Evolutionary conservation across 2,797 vertebrate species (phyloP), one percentile per base, ranked within the genome.

Genomic region (Hafferia zeledoni): DNA sequence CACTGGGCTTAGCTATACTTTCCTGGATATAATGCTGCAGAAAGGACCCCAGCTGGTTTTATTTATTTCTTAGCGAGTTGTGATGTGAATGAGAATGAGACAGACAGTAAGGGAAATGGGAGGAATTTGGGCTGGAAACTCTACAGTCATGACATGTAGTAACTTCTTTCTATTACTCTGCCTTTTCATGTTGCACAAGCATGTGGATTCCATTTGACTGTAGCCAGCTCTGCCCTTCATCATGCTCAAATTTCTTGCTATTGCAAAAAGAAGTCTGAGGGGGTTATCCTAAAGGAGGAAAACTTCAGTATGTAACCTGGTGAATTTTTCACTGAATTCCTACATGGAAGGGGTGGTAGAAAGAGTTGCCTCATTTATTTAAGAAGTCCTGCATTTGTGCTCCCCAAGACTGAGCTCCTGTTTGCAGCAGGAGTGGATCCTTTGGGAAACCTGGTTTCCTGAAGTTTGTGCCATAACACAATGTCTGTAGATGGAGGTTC

Each of bases 11-110:
- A 94, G 92, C 71, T 92, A 64, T 43, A 87, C 90, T 95, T 95
- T 89, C 88, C 94, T 93, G 90, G 59, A 87, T 89, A 53, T 87
- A 95, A 94, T 19, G 56, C 88, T 77, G 81, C 60, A 95, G 74
- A 96, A 95, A 89, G 92, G 57, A 93, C 53, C 65, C 90, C 93
- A 97, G 94, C 95, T 95, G 92, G 90, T 93, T 97, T 95, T 93
- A 82, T 78, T 95, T 78, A 84, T 89, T 75, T 96, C 94, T 95
- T 53, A 95, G 92, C 90, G 41, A 37, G 63, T 65, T 76, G 30
- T 92, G 44, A 95, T 96, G 90, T 96, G 96, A 94, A 95, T 92
- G 69, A 81, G 91, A 96, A 96, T 88, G 94, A 95, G 92, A 90
- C 86, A 95, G 93, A 93, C 91, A 83, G 91, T 92, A 81, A 90